Evolutionary conservation across 2,113 vertebrate species (phyloP).

Genomic region (Salminus brasiliensis): DNA sequence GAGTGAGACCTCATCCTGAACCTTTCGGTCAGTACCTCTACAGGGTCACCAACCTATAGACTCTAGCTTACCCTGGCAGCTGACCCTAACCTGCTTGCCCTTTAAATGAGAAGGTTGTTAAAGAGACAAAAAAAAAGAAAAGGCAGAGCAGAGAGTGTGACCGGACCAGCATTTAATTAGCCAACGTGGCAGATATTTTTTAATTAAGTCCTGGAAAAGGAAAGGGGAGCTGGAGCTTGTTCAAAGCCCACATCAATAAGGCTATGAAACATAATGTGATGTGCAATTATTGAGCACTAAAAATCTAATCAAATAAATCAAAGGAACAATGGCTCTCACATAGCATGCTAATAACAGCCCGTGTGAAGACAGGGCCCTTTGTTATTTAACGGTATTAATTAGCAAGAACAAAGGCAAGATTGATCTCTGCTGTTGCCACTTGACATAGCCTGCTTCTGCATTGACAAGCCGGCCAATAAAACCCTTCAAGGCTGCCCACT

Average conservation of each 20-base stretch:
- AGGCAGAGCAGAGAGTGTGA: neutral
- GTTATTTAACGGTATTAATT: constrained; percentile 38
- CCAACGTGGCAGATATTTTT: constrained; percentile 21
- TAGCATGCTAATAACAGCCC: constrained; percentile 25
- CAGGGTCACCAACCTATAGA: neutral
- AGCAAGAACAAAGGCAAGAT: constrained; percentile 37
- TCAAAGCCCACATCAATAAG: constrained; percentile 39
- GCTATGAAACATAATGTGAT: constrained; percentile 38
- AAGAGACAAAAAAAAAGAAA: neutral
- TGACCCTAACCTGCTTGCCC: neutral
- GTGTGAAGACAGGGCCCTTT: constrained; percentile 5
- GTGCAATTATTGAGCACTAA: constrained; percentile 46
- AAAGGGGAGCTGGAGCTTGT: constrained; percentile 22
- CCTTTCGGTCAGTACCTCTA: neutral
- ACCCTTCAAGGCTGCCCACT: neutral
- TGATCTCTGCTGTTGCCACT: constrained; percentile 26
- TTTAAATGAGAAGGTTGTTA: neutral
- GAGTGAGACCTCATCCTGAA: neutral
- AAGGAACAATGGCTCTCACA: constrained; percentile 6
- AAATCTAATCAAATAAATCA: constrained; percentile 52
- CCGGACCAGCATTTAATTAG: neutral
- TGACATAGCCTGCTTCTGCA: neutral
- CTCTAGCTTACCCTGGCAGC: neutral
- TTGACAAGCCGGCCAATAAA: neutral
- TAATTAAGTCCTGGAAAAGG: constrained; percentile 37